phyloP scores from a whole-genome alignment of 1,140 invertebrate species.

The Pseudomyrmex pallidus region DNA sequence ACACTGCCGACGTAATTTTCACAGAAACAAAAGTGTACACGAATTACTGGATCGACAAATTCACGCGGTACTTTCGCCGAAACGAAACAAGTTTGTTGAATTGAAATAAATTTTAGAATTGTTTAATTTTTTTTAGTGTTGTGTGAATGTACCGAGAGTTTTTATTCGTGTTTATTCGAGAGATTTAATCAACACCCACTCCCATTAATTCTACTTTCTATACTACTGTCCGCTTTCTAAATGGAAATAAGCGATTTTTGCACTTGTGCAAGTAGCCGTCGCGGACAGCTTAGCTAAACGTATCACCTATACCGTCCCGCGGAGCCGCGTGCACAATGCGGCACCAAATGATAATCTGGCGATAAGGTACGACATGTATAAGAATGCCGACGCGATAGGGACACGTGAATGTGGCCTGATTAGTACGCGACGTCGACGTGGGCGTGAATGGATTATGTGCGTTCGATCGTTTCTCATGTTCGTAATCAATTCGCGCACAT shows the following conservation, averaged over 20 bases:
- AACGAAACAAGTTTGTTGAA: background rate
- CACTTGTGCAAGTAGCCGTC: conserved; percentile 19
- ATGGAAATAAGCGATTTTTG: conserved; percentile 18
- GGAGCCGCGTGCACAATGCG: conserved; percentile 21
- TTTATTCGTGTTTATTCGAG: background rate
- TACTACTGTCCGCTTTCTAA: background rate
- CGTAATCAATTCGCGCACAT: conserved; percentile 47
- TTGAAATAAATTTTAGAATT: background rate
- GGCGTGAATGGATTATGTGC: conserved; percentile 31
- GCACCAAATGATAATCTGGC: conserved; percentile 54
- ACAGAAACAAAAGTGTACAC: background rate
- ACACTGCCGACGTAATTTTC: conserved; percentile 3
- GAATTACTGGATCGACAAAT: background rate
- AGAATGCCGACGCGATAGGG: conserved; percentile 36
- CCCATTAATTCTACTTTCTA: conserved; percentile 32
- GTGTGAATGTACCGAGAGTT: background rate
- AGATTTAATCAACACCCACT: background rate
- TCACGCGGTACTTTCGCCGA: background rate
- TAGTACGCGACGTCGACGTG: conserved; percentile 27
- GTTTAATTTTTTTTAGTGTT: too few species aligned
- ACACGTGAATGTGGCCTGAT: conserved; percentile 47
- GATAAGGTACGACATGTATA: conserved; percentile 38
- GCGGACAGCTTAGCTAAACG: conserved; percentile 1
- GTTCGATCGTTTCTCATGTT: conserved; percentile 47
- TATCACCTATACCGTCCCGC: conserved; percentile 6